Conservation (phyloP, 2,888 invertebrate species). For the Campoplex nolae region DNA sequence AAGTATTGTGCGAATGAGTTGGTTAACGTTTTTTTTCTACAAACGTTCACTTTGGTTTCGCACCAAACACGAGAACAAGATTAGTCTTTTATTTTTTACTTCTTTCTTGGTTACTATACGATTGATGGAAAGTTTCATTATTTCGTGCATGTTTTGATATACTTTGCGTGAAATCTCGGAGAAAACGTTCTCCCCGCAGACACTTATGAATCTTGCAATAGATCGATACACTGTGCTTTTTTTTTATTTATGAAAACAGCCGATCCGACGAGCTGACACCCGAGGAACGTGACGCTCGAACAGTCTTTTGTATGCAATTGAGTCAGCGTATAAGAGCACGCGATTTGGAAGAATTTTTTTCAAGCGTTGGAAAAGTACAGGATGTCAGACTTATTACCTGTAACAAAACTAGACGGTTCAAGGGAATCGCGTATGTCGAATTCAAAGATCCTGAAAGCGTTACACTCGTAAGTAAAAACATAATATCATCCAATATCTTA, state of each 20-base stretch:
- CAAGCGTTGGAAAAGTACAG: constrained; percentile 98
- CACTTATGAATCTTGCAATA: too few species aligned
- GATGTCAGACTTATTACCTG: constrained; percentile 99
- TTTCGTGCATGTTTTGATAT: too few species aligned
- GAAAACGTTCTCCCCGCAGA: too few species aligned
- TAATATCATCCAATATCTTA: neutral
- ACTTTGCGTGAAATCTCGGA: too few species aligned
- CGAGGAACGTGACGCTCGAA: constrained; percentile 99
- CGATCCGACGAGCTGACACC: constrained; percentile 91
- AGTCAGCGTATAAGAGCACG: constrained; percentile 96
- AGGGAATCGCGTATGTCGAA: constrained; percentile 99
- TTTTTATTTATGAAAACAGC: constrained; percentile 53
- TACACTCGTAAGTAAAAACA: constrained; percentile 89
- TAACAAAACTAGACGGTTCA: constrained; percentile 99
- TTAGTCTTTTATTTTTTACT: neutral
- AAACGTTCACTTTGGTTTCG: constrained; percentile 41
- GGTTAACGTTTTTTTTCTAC: constrained; percentile 23
- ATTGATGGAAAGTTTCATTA: too few species aligned
- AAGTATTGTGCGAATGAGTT: constrained; percentile 58
- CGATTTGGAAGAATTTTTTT: constrained; percentile 99
- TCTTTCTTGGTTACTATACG: too few species aligned
- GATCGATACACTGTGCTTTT: constrained; percentile 13
- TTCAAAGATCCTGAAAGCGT: constrained; percentile 99
- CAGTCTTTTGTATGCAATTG: constrained; percentile 99
- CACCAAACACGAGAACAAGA: constrained; percentile 45